Evolutionary conservation across 2,113 vertebrate species (phyloP), one percentile per base, ranked within the genome.

Genomic region (Epinephelus moara): DNA sequence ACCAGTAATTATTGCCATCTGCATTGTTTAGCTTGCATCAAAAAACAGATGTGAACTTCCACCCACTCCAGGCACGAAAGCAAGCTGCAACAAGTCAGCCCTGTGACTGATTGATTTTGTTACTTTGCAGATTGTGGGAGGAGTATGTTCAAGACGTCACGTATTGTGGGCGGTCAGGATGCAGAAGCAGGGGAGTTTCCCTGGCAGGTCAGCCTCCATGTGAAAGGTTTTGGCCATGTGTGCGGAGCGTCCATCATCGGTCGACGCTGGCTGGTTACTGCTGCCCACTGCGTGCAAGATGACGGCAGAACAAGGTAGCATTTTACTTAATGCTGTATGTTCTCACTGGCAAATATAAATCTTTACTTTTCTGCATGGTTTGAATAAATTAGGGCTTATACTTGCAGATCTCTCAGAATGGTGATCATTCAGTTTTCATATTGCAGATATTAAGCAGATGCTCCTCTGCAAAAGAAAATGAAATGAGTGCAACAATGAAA

Each of bases 201-300:
- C 0, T 99, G 98, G 98, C 98, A 99, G 90, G 96, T 99, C 94
- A 99, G 98, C 94, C 96, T 99, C 14, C 98, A 99, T 0, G 75
- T 85, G 18, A 93, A 84, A 77, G 57, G 27, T n/a, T 55, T 25
- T 0, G 95, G 96, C 13, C 98, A 99, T 37, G 84, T 97, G 80
- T 99, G 98, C 0, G 98, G 98, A 6, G 98, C 97, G 2, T 96
- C 98, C 0, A 56, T 99, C 87, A 92, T 99, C 87, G 97, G 94
- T 0, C 79, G 88, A 0, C 90, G 1, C n/a, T 99, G 98, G 97
- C 90, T 99, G 76, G 95, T 99, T 70, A 98, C 98, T 0, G 98
- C 98, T 0, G 97, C 98, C 0, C 98, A 99, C 53, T 99, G 98
- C 75, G 98, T 98, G 66, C 78, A 94, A 15, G 95, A 97, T 0